Evolutionary conservation across 2,797 vertebrate species (phyloP).

Genomic region (Gouania willdenowi): DNA sequence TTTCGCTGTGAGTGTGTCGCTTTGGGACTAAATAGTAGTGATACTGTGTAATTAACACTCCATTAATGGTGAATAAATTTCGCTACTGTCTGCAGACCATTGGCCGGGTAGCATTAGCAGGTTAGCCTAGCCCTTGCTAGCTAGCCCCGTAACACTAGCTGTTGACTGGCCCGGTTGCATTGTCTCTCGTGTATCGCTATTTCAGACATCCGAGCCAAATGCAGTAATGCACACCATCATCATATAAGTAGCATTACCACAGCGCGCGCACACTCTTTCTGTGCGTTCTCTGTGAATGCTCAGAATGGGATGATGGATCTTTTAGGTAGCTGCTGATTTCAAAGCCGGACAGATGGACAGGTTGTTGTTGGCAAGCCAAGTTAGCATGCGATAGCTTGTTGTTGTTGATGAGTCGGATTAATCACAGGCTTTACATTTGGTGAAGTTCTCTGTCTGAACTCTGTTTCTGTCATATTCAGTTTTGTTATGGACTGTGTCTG

Average conservation of each 20-base stretch:
- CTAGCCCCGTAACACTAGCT: conserved; percentile 49
- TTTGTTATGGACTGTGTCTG: background rate
- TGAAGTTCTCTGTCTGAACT: conserved; percentile 34
- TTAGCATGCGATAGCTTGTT: conserved; percentile 70
- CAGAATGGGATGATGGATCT: conserved; percentile 38
- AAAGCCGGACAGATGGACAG: conserved; percentile 68
- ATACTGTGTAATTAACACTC: conserved; percentile 24
- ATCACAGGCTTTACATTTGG: too few relatives aligned
- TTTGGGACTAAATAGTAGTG: accelerated
- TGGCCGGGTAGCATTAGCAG: conserved; percentile 62
- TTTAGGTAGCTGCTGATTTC: conserved; percentile 50
- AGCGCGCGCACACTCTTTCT: background rate
- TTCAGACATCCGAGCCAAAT: conserved; percentile 10
- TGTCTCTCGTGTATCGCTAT: conserved; percentile 69
- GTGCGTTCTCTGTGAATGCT: background rate
- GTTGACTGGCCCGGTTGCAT: conserved; percentile 50
- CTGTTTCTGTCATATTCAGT: background rate
- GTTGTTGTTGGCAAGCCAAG: conserved; percentile 70
- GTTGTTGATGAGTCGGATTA: conserved; percentile 51
- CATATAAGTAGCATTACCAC: background rate
- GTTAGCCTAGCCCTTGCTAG: conserved; percentile 64
- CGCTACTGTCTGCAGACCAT: conserved; percentile 48
- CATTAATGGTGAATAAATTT: conserved; percentile 51
- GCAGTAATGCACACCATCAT: background rate
- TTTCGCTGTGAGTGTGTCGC: background rate